These are phyloP conservation scores for Emberiza fucata DNA, from an alignment of 2,113 vertebrate species.

Conservation along the genomic window DNA sequence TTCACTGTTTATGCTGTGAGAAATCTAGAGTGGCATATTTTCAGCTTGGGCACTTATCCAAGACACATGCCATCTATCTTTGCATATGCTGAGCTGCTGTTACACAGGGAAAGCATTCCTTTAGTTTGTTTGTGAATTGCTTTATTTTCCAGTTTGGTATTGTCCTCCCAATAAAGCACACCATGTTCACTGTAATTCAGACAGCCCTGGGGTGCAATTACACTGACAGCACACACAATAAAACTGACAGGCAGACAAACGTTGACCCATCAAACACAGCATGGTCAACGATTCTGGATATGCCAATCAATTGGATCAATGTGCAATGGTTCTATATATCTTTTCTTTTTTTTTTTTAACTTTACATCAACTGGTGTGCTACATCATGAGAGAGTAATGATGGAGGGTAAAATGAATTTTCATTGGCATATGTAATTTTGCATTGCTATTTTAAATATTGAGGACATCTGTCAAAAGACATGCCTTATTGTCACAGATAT, in stretches of 20 bases:
- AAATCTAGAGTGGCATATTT: background rate
- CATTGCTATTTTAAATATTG: slow-evolving; percentile 2
- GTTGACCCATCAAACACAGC: background rate
- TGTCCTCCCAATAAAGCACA: background rate
- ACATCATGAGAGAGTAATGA: background rate
- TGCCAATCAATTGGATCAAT: slow-evolving; percentile 16
- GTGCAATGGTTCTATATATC: background rate
- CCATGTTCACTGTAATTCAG: background rate
- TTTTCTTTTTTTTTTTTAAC: background rate
- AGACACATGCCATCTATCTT: background rate
- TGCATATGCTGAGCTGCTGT: background rate
- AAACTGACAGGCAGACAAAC: slow-evolving; percentile 22
- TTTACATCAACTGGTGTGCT: background rate
- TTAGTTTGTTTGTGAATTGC: background rate
- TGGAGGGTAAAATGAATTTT: background rate
- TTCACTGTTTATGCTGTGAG: background rate
- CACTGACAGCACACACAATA: background rate
- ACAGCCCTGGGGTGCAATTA: background rate
- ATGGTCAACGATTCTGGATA: background rate
- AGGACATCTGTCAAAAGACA: background rate
- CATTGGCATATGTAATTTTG: background rate
- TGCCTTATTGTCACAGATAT: background rate
- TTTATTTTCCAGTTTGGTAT: background rate
- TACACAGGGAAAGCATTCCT: background rate
- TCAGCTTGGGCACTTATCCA: background rate